phyloP scores from a whole-genome alignment of 1,140 invertebrate species.

The Drosophila sechellia region DNA sequence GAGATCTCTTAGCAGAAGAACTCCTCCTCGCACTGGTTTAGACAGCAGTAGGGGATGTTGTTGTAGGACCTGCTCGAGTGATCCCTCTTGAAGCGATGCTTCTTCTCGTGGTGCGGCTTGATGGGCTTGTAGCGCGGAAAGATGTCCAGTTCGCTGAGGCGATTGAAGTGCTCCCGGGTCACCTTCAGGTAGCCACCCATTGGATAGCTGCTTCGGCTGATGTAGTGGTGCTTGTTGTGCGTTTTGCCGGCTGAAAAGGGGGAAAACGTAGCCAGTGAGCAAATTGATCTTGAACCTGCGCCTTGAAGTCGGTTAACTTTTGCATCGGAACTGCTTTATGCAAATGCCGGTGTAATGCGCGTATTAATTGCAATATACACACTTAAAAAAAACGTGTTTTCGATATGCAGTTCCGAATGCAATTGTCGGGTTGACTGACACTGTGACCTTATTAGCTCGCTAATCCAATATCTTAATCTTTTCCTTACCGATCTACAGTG shows the following conservation, averaged over 20 bases:
- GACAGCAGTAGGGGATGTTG: slow-evolving; percentile 79
- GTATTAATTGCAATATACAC: slow-evolving; percentile 38
- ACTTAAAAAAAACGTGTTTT: slow-evolving; percentile 32
- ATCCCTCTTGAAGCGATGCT: slow-evolving; percentile 67
- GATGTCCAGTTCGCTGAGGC: slow-evolving; percentile 63
- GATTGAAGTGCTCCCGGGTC: slow-evolving; percentile 59
- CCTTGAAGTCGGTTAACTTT: slow-evolving; percentile 69
- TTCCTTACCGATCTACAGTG: background rate
- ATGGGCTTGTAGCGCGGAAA: slow-evolving; percentile 73
- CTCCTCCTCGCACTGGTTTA: slow-evolving; percentile 69
- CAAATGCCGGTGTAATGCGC: slow-evolving; percentile 23
- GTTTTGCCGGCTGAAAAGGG: slow-evolving; percentile 56
- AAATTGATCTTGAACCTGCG: slow-evolving; percentile 67
- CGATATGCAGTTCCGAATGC: slow-evolving; percentile 59
- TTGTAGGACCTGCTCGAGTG: slow-evolving; percentile 52
- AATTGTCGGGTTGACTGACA: slow-evolving; percentile 69
- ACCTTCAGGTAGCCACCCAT: slow-evolving; percentile 77
- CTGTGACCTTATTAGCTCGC: slow-evolving; percentile 64
- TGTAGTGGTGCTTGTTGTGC: slow-evolving; percentile 53
- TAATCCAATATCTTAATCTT: slow-evolving; percentile 1
- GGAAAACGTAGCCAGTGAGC: slow-evolving; percentile 27
- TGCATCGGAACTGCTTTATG: slow-evolving; percentile 67
- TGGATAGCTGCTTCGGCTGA: slow-evolving; percentile 71
- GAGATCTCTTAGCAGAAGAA: slow-evolving; percentile 69
- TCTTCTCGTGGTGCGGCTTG: slow-evolving; percentile 63